Evolutionary conservation across 2,113 vertebrate species (phyloP), one percentile per base, ranked within the genome.

Genomic region (Saccopteryx leptura): DNA sequence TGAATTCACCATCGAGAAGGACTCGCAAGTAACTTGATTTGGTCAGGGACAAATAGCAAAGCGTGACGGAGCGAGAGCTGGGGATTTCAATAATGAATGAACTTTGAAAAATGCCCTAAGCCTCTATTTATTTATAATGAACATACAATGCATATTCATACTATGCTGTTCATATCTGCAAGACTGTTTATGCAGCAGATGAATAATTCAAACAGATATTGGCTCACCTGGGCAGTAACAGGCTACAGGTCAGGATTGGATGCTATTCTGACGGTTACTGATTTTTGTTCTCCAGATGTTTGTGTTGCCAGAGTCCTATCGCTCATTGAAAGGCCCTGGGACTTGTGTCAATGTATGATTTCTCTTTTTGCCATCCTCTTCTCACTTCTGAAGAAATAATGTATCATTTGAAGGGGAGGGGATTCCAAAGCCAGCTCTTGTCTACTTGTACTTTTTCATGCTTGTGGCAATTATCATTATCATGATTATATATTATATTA

Each of bases 31-130:
- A 83, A 52, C 48, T 89, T 80, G 84, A 95, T 93, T 90, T 95
- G 94, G 69, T 90, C 83, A 88, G 60, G 80, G 94, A 76, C 84
- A 95, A 92, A 94, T 93, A 87, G 87, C 83, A 88, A 81, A 91
- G 54, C 52, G 15, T 68, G 71, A 50, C 75, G 71, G 65, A 80
- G 79, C 23, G 31, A 94, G 74, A 94, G 58, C 48, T 83, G n/a
- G 76, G 69, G 8, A 48, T 33, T 52, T 97, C 87, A 91, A 94
- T 97, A 94, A 97, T 93, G 87, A 80, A 93, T 93, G 75, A 83
- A 86, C 83, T 71, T 95, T 84, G 83, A 80, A 93, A 93, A 97
- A 48, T 75, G 66, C 48, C 71, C 56, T 71, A 50, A 61, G 78
- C 90, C 39, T 75, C 86, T 56, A 54, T 66, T 93, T 90, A 91